Conservation (phyloP, 1,140 invertebrate species). For the Bursaphelenchus mucronatus region DNA sequence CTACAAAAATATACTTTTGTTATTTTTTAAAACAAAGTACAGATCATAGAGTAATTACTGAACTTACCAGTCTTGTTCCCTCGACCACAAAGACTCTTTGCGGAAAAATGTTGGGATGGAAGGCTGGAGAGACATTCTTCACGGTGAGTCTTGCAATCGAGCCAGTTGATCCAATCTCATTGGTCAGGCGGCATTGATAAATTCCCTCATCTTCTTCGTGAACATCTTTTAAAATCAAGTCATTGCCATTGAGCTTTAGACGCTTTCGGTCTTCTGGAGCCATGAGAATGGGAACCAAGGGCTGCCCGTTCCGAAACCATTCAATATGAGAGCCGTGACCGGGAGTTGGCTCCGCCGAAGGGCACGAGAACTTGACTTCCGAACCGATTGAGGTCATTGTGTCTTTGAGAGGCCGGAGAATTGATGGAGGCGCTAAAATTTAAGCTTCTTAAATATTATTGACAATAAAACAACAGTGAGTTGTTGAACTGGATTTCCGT, state of each 20-base stretch:
- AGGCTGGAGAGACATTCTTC: slow-evolving; percentile 25
- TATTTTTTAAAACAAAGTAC: background rate
- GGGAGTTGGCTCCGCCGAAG: slow-evolving; percentile 12
- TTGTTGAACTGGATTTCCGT: background rate
- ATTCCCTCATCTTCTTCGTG: slow-evolving; percentile 30
- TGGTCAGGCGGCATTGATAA: slow-evolving; percentile 39
- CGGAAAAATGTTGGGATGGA: slow-evolving; percentile 47
- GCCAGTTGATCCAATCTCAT: slow-evolving; percentile 38
- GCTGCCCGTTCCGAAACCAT: slow-evolving; percentile 43
- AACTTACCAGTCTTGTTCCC: slow-evolving; percentile 27
- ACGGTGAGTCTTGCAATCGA: slow-evolving; percentile 36
- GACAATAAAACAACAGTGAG: background rate
- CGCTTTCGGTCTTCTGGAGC: slow-evolving; percentile 29
- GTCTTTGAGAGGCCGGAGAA: slow-evolving; percentile 33
- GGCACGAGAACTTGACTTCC: slow-evolving; percentile 27
- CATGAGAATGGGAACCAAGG: slow-evolving; percentile 37
- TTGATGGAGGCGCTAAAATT: slow-evolving; percentile 36
- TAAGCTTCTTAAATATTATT: slow-evolving; percentile 1
- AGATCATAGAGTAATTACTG: background rate
- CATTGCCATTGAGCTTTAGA: slow-evolving; percentile 22
- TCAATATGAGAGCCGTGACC: slow-evolving; percentile 19
- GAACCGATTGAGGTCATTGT: slow-evolving; percentile 31
- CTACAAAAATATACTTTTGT: slow-evolving; percentile 8
- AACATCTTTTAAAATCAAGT: slow-evolving; percentile 24
- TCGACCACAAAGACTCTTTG: slow-evolving; percentile 38